A percentile compares a stretch with the other conserved stretches of the same genome.
These are phyloP conservation scores for Oryzias celebensis DNA, from an alignment of 2,113 vertebrate genomes.

Conservation along the genomic window DNA sequence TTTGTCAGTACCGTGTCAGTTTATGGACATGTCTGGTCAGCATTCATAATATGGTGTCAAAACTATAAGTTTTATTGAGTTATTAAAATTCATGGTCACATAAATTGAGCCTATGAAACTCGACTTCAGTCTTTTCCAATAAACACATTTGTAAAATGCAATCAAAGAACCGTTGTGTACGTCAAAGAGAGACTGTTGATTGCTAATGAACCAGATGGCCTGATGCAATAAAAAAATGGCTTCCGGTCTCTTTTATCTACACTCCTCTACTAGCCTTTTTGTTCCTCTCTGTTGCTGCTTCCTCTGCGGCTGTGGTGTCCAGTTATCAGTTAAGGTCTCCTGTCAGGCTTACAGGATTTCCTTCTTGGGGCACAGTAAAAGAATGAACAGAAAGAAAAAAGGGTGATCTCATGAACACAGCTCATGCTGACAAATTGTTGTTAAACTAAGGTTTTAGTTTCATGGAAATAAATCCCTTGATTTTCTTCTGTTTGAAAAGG, in stretches of 20 bases:
- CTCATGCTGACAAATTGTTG: too few relatives aligned
- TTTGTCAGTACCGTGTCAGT: too few relatives aligned
- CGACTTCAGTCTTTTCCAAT: constrained; percentile 2
- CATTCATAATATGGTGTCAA: too few relatives aligned
- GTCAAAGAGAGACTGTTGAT: constrained; percentile 16
- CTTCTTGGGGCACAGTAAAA: constrained; percentile 7
- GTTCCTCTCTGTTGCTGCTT: background rate
- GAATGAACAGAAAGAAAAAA: too few relatives aligned
- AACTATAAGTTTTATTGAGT: too few relatives aligned
- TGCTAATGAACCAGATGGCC: constrained; percentile 16
- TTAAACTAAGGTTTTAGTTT: background rate
- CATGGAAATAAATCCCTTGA: background rate
- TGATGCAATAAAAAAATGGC: constrained; percentile 14
- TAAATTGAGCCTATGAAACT: background rate
- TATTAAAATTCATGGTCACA: background rate
- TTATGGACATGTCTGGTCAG: too few relatives aligned
- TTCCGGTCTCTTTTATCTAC: constrained; percentile 26
- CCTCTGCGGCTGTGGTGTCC: background rate
- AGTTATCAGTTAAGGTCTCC: constrained; percentile 14
- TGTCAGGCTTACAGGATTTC: constrained; percentile 11
- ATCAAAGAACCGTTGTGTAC: constrained; percentile 8
- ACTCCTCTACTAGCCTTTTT: background rate
- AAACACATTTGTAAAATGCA: constrained; percentile 26
- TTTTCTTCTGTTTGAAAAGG: constrained; percentile 64
- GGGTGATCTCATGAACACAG: too few relatives aligned